Conservation (phyloP, 2,113 vertebrate genomes). For the Pantherophis guttatus region DNA sequence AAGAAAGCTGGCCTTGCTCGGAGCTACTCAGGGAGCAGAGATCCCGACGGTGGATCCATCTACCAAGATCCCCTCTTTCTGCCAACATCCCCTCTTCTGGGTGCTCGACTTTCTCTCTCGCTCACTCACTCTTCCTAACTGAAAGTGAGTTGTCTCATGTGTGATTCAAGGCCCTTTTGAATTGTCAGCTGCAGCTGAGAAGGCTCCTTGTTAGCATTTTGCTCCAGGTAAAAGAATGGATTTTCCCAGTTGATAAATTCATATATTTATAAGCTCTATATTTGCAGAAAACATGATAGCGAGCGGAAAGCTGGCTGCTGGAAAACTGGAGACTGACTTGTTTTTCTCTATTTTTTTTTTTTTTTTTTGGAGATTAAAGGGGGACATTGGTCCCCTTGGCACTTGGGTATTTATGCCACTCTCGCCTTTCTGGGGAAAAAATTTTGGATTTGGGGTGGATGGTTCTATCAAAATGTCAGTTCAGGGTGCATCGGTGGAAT, state of each 20-base stretch:
- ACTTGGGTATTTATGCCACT: constrained; percentile 62
- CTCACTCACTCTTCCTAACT: neutral
- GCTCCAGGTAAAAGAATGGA: constrained; percentile 70
- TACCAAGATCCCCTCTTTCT: neutral
- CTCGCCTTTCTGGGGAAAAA: constrained; percentile 26
- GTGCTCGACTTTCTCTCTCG: neutral
- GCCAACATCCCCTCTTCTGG: neutral
- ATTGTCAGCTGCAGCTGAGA: constrained; percentile 67
- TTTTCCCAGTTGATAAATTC: constrained; percentile 69
- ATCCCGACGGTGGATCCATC: neutral
- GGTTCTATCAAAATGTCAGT: constrained; percentile 10
- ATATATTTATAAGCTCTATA: constrained; percentile 71
- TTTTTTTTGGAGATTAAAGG: constrained; percentile 66
- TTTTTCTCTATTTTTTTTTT: neutral
- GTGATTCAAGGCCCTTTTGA: constrained; percentile 69
- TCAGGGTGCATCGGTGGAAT: neutral
- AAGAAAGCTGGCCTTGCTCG: neutral
- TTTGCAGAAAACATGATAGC: constrained; percentile 55
- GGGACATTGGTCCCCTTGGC: constrained; percentile 56
- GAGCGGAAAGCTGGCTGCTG: constrained; percentile 55
- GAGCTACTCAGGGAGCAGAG: neutral
- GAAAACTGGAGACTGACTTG: constrained; percentile 56
- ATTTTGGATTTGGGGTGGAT: neutral
- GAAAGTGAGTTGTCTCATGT: constrained; percentile 64
- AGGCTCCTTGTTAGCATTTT: constrained; percentile 70